phyloP scores from a whole-genome alignment of 2,797 vertebrate species.

The Macrochelys suwanniensis region DNA sequence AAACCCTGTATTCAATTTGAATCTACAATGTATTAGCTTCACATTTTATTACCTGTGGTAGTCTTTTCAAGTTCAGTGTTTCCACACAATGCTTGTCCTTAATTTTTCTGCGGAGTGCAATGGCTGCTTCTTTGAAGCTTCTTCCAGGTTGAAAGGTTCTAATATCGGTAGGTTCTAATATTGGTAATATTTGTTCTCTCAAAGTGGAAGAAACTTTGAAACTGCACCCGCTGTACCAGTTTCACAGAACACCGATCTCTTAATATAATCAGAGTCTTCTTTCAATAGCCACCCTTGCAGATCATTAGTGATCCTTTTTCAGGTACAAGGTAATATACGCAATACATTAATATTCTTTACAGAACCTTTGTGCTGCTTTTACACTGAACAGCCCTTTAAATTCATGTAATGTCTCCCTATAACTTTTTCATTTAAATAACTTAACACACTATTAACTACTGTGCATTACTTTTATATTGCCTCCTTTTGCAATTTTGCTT shows the following conservation, averaged over 20 bases:
- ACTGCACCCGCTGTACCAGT: not conserved
- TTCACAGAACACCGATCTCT: not conserved
- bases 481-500: conserved; percentile 69
- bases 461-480: conserved; percentile 60
- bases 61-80: not conserved
- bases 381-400: conserved; percentile 59
- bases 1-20: accelerated
- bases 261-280: conserved; percentile 25
- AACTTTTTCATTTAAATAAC: conserved; percentile 71
- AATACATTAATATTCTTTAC: conserved; percentile 68
- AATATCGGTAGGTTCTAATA: not conserved
- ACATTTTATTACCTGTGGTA: not conserved
- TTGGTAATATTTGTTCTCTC: too few relatives aligned
- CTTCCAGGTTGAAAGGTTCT: not conserved
- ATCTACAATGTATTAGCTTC: not conserved
- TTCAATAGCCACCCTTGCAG: conserved; percentile 50
- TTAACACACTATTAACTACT: conserved; percentile 60
- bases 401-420: conserved; percentile 19
- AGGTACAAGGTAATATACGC: conserved; percentile 72
- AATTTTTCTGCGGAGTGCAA: not conserved
- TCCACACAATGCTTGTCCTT: not conserved
- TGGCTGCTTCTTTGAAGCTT: not conserved
- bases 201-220: not conserved
- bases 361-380: conserved; percentile 65
- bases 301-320: conserved; percentile 53